phyloP scores from a whole-genome alignment of 1,140 invertebrate species.

The Gonatopus flavifemur region DNA sequence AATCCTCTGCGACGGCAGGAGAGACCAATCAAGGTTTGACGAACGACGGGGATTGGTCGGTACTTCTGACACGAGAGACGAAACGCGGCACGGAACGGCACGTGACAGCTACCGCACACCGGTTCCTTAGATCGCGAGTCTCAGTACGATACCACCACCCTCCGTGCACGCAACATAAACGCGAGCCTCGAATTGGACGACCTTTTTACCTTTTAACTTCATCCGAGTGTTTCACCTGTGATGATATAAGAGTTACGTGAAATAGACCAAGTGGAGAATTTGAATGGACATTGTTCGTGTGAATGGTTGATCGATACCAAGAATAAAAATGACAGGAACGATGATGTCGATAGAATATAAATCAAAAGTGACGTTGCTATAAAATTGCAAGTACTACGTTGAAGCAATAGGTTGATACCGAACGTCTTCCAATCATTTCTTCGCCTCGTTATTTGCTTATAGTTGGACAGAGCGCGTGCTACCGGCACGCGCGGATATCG shows the following conservation, averaged over 20 bases:
- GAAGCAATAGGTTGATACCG: too few relatives aligned
- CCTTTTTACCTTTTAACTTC: slow-evolving; percentile 17
- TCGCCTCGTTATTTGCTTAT: too few relatives aligned
- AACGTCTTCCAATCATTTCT: too few relatives aligned
- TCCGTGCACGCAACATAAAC: slow-evolving; percentile 53
- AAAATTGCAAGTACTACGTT: too few relatives aligned
- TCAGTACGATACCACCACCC: slow-evolving; percentile 59
- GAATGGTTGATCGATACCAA: too few relatives aligned
- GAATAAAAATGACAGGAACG: too few relatives aligned
- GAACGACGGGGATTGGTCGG: slow-evolving; percentile 61
- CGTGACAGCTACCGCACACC: slow-evolving; percentile 57
- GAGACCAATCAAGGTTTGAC: slow-evolving; percentile 66
- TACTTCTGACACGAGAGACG: slow-evolving; percentile 45
- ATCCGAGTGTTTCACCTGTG: slow-evolving; percentile 12
- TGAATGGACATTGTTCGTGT: too few relatives aligned
- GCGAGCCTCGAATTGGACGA: slow-evolving; percentile 21
- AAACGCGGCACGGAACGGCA: slow-evolving; percentile 54
- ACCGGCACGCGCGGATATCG: too few relatives aligned
- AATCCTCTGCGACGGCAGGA: slow-evolving; percentile 49
- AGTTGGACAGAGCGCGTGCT: too few relatives aligned
- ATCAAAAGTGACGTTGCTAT: too few relatives aligned
- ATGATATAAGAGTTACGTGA: too few relatives aligned
- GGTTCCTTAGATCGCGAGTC: slow-evolving; percentile 40
- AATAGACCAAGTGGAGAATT: too few relatives aligned
- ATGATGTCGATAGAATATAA: slow-evolving; percentile 21